Evolutionary conservation across 2,888 invertebrate species (phyloP), one percentile per base, ranked within the genome.

Genomic region (Nowickia ferox): DNA sequence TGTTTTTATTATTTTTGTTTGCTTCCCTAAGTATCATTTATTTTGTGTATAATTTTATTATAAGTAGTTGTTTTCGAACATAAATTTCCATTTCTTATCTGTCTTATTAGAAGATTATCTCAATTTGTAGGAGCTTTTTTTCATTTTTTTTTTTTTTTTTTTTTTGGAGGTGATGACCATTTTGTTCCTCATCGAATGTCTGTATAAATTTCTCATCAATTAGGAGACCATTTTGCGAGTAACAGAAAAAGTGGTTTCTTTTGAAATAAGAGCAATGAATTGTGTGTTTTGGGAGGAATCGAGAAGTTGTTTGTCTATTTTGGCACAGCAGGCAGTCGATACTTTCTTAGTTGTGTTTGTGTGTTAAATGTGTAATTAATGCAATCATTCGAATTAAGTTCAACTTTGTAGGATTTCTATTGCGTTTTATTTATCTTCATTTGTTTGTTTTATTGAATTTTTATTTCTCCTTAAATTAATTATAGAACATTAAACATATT

Each of bases 151-250:
- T 17, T 75, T 42, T 71, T 11, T 40, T 40, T 61, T 2, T 57
- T 22, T 61, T 63, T 15, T 17, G 46, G 46, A 48, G 38, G 30
- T 30, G 53, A 75, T 75, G 63, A 30, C 72, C 68, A 38, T 84
- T 74, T 77, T 40, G 72, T 55, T 65, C n/a, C 68, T 63, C 53
- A 57, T 71, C n/a, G 46, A 81, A 63, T 68, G 22, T 69, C 74
- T 82, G 81, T 75, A 82, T 82, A 74, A 82, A 78, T 85, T 85
- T 78, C 78, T 82, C 74, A 82, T 82, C 85, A 85, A 85, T 85
- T 85, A 82, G 82, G 78, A 75, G 69, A 78, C 68, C 78, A 81
- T 85, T 85, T 82, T 82, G 78, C 69, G 59, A 72, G 68, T 57
- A 57, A 42, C 48, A 61, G 40, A 11, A 42, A 46, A 17, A 63